A percentile compares a stretch with the other conserved stretches of the same genome.
phyloP scores from a whole-genome alignment of 2,797 vertebrate species.

The Cossypha heuglini region DNA sequence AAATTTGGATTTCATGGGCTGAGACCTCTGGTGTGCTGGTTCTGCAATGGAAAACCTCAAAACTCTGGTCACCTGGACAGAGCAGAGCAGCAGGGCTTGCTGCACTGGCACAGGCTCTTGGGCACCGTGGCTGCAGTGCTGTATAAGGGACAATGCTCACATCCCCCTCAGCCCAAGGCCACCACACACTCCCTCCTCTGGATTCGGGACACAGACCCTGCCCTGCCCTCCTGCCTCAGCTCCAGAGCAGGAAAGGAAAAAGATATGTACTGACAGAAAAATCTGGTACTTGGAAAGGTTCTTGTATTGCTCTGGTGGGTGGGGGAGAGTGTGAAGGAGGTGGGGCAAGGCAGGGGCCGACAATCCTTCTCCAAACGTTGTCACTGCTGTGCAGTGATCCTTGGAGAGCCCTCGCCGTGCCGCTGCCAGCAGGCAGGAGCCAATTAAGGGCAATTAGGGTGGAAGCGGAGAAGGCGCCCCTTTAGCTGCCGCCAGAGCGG shows the following conservation, averaged over 20 bases:
- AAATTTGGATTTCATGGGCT: neutral
- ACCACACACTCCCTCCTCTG: rapidly evolving
- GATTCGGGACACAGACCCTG: neutral
- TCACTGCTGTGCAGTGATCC: neutral
- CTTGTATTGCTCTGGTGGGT: neutral
- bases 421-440: slow-evolving; percentile 66
- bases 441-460: slow-evolving; percentile 69
- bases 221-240: neutral
- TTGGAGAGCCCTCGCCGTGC: slow-evolving; percentile 51
- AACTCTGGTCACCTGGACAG: neutral
- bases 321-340: slow-evolving; percentile 9
- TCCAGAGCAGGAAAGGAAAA: neutral
- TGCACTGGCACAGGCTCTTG: rapidly evolving
- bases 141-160: neutral
- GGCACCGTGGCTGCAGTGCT: rapidly evolving
- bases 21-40: neutral
- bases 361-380: neutral
- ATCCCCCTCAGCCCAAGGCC: neutral
- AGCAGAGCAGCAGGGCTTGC: neutral
- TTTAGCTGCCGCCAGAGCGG: slow-evolving; percentile 50
- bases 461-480: slow-evolving; percentile 63
- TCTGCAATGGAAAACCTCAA: neutral
- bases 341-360: neutral
- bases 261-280: neutral
- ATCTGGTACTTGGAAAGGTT: neutral